Conservation (phyloP, 2,797 vertebrate species). For the Avahi laniger region DNA sequence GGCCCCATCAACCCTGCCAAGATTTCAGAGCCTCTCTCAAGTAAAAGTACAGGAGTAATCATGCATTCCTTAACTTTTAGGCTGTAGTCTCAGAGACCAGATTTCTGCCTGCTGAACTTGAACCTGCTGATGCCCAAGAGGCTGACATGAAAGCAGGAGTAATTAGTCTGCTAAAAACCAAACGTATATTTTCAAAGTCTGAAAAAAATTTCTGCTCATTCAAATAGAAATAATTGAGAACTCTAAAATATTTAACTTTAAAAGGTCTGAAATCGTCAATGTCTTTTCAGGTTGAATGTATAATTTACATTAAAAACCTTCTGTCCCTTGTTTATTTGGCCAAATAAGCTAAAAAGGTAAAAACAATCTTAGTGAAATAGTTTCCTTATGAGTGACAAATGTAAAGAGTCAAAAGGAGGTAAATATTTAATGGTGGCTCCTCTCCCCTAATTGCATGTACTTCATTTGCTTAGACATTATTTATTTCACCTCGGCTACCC, state of each 20-base stretch:
- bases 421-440: not conserved
- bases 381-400: constrained; percentile 10
- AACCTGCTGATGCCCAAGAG: constrained; percentile 35
- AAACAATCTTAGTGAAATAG: not conserved
- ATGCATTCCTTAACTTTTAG: constrained; percentile 48
- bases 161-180: constrained; percentile 57
- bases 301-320: constrained; percentile 36
- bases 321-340: constrained; percentile 27
- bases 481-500: not conserved
- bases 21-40: constrained; percentile 46
- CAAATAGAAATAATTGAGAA: constrained; percentile 58
- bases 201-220: constrained; percentile 7
- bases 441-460: not conserved
- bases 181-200: constrained; percentile 35
- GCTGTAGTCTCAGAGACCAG: constrained; percentile 47
- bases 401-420: not conserved
- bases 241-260: constrained; percentile 58
- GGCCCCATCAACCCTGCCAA: not conserved
- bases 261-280: constrained; percentile 49
- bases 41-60: constrained; percentile 57
- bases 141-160: not conserved
- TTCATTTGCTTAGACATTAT: not conserved
- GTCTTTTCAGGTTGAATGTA: constrained; percentile 40
- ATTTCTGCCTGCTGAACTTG: constrained; percentile 53
- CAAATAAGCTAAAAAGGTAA: constrained; percentile 25